Base-by-base conservation (phyloP, 2,888 invertebrate genomes). In the Drosophila suboccidentalis region DNA sequence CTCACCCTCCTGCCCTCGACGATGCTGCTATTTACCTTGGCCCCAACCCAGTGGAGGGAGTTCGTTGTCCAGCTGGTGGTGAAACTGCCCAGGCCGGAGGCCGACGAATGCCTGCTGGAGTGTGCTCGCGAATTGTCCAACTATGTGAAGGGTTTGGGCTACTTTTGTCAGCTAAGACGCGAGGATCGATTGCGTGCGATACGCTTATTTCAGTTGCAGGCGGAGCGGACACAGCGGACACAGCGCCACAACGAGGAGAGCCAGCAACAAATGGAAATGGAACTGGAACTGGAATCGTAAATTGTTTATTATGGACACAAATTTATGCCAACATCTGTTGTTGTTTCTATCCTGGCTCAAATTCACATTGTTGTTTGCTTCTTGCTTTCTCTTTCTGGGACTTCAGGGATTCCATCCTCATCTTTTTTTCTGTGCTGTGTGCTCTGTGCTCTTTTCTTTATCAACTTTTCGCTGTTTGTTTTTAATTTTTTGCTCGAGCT, bases 321-420 rank as follows among this genome's bases (percentile, higher is more conserved):
- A 87, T 87, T 82, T 87, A 82, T 82, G 85, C 87, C 79, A 82
- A 79, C 82, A 83, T 73, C 82, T 87, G 82, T 70, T 82, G 84
- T 69, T 78, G 65, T 78, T 26, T 26, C 1, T 75, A 50, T 67
- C 59, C 80, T 73, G 64, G 69, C 69, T 72, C 50, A 49, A 44
- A 60, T 51, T 59, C 50, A 39, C 57, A 43, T 62, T 78, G 64
- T 69, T 77, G 64, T 69, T 77, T 67, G 38, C 47, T 63, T 63
- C 44, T 71, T 39, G 38, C 43, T 60, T 64, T 50, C 11, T 4
- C 9, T 41, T 8, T 4, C 6, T 9, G 38, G 38, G 50, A 41
- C 15, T 41, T 55, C 11, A 22, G 60, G 43, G 47, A 44, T 38
- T 17, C 9, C 39, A 43, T 36, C 15, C 22, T 26, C 22, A 26